Evolutionary conservation across 2,888 invertebrate genomes (phyloP), one percentile per base, ranked within the genome.

Genomic region (Antitype chi): DNA sequence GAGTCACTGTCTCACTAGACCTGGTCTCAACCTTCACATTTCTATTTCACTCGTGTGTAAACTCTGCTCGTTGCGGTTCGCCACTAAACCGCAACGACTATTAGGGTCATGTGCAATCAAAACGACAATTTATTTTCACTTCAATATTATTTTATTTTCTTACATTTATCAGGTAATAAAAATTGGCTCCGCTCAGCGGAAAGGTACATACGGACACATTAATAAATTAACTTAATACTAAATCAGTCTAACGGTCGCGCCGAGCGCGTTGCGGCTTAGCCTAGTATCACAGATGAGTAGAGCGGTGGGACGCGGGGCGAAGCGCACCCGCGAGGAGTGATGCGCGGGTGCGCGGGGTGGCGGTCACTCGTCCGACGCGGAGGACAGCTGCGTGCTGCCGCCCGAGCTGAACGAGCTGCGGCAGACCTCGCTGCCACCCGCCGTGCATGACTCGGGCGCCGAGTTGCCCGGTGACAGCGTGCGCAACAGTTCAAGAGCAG

Each of bases 391-490:
- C 73, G 97, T 97, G 93, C 97, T 97, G 89, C 96, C 96, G 93
- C 97, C 97, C 78, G 97, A 97, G 90, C 97, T 97, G 94, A 97
- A 97, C 79, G 97, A 97, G 87, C 97, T 96, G 77, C 97, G 96
- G 90, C 97, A 97, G 55, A 96, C 97, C 85, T 96, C 97, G 82
- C 97, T 95, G 64, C 96, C 93, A 89, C 93, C 93, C 91, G 93
- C 84, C 85, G 91, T 86, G 59, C 91, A 86, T 17, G 95, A 83
- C 78, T 92, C 93, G 23, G 94, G 96, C 66, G 95, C 96, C 38
- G 95, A 92, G 63, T 94, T 95, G 88, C 97, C 94, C 55, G 96
- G 96, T 15, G 96, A 93, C 90, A 96, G 87, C n/a, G 96, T 95
- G 23, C 94, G 92, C 86, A 96, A 86, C 87, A 96, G 90, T 76